Evolutionary conservation across 2,888 invertebrate genomes (phyloP), one percentile per base, ranked within the genome.

Genomic region (Sussaba pulchella): DNA sequence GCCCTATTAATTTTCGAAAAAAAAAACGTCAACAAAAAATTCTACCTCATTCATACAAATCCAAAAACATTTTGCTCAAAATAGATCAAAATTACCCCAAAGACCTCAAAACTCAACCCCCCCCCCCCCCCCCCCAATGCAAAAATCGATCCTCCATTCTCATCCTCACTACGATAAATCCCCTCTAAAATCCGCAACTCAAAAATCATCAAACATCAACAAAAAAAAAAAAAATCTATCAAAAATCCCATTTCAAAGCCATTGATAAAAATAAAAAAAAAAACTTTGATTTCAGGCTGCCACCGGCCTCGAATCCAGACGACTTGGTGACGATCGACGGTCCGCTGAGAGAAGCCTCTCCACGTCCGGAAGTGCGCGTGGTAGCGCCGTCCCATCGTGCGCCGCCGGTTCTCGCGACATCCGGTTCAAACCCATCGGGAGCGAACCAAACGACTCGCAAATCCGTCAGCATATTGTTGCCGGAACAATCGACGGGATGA

Each of bases 381-480:
- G 85, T 91, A 71, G 90, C 90, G 5, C 90, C 91, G 4, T 86
- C 89, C 5, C 91, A 91, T 83, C 89, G 90, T 67, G 85, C 87
- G 41, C 80, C 85, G 2, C 83, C 87, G 17, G 85, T 81, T 5
- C 59, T 84, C 31, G 76, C 83, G 76, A 82, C 82, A 61, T 52
- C 72, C 43, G 75, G 79, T 1, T 9, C 41, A 4, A 63, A 41
- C 31, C 14, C 66, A 52, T 54, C 66, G 1, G 66, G 52, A 12
- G 17, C 47, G 24, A 80, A 26, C 45, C 83, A 84, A 52, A 77
- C 86, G 43, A 87, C 85, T 82, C 91, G 91, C 72, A 92, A 92
- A 82, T 92, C 91, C 74, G 91, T 92, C 76, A 91, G 91, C 87
- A 92, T 92, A 85, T 82, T 91, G 69, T 83, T 92, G 45, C 91